phyloP scores from a whole-genome alignment of 1,140 invertebrate species.

The Sitobion miscanthi region DNA sequence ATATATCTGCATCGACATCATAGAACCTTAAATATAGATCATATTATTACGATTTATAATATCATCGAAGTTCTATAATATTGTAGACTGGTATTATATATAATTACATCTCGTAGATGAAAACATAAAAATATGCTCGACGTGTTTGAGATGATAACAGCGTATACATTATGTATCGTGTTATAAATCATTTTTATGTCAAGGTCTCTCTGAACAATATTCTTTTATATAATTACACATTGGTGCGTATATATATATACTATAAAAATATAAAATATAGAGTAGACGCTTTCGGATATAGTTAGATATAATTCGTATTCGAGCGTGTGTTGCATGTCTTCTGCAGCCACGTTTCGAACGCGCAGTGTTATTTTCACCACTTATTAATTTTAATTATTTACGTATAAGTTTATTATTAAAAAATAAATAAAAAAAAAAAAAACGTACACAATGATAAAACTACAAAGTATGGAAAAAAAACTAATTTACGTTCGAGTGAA shows the following conservation, averaged over 20 bases:
- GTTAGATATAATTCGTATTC: neutral
- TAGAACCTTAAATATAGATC: neutral
- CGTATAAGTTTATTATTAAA: neutral
- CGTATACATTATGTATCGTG: neutral
- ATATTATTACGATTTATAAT: neutral
- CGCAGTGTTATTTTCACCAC: neutral
- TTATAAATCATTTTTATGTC: conserved; percentile 29
- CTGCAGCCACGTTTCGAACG: neutral
- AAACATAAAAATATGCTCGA: neutral
- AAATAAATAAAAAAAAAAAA: neutral
- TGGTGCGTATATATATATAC: no score
- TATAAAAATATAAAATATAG: neutral
- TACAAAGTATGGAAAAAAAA: neutral
- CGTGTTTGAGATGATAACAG: neutral
- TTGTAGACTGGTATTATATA: neutral
- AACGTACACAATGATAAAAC: neutral
- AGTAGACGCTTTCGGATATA: neutral
- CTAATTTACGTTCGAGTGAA: neutral
- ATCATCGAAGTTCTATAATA: neutral
- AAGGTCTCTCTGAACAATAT: neutral
- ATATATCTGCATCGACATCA: neutral
- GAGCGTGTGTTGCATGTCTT: neutral
- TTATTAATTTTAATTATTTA: neutral
- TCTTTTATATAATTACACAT: neutral
- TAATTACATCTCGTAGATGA: neutral